Evolutionary conservation across 1,140 invertebrate species (phyloP).

Genomic region (Lycorma delicatula): DNA sequence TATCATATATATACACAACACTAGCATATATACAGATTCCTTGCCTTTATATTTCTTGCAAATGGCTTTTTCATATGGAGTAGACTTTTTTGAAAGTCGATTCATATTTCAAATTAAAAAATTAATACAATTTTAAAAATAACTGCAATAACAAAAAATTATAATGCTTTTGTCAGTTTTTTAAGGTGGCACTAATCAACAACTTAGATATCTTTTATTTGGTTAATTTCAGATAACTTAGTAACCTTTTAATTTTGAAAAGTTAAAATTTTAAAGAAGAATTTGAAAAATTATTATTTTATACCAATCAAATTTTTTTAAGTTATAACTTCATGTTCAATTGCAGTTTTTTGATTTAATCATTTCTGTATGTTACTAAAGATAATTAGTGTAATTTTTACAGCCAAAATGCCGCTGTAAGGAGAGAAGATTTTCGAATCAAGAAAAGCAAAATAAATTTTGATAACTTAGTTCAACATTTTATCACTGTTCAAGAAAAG

Average conservation of each 20-base stretch:
- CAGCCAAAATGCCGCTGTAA: neutral
- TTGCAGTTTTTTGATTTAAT: neutral
- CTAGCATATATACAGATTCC: too few relatives aligned
- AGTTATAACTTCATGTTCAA: neutral
- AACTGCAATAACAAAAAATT: too few relatives aligned
- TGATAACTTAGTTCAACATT: constrained; percentile 50
- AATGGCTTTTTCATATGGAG: too few relatives aligned
- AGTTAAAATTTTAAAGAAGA: neutral
- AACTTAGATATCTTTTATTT: too few relatives aligned
- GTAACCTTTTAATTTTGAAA: constrained; percentile 15
- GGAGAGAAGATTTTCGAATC: neutral
- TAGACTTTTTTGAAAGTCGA: too few relatives aligned
- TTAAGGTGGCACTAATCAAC: too few relatives aligned
- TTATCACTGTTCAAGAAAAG: constrained; percentile 52
- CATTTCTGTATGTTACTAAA: neutral
- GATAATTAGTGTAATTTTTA: neutral
- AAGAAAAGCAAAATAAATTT: constrained; percentile 45
- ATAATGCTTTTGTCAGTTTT: too few relatives aligned
- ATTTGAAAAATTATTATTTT: constrained; percentile 20
- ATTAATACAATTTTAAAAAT: too few relatives aligned
- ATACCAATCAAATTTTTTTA: constrained; percentile 13
- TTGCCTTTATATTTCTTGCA: too few relatives aligned
- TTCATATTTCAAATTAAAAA: too few relatives aligned
- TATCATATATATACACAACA: too few relatives aligned
- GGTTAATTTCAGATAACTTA: neutral